These are phyloP conservation scores for Hippocampus guttulatus DNA, from an alignment of 2,113 vertebrate genomes.

Conservation along the genomic window DNA sequence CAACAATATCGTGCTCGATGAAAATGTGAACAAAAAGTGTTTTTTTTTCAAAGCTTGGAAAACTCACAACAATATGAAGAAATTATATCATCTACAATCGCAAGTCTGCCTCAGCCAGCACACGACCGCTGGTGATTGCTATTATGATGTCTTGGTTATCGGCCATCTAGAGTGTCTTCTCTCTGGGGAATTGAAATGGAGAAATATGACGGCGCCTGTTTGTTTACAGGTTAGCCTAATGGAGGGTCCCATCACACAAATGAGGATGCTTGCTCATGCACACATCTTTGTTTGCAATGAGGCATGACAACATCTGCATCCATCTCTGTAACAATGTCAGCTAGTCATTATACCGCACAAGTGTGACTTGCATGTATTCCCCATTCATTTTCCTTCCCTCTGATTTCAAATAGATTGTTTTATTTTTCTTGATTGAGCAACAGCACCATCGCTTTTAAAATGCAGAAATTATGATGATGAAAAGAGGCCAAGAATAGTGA, in stretches of 20 bases:
- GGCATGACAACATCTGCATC: conserved; percentile 33
- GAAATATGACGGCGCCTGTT: conserved; percentile 30
- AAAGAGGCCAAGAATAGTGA: conserved; percentile 14
- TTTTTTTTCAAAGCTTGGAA: conserved; percentile 33
- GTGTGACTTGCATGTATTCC: conserved; percentile 8
- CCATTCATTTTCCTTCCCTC: conserved; percentile 19
- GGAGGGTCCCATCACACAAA: conserved; percentile 38
- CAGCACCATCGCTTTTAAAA: conserved; percentile 30
- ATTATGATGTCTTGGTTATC: conserved; percentile 44
- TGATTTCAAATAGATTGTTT: conserved; percentile 30
- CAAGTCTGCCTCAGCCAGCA: conserved; percentile 39
- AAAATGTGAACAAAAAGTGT: conserved; percentile 25
- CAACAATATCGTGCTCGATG: conserved; percentile 2
- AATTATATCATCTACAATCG: conserved; percentile 33
- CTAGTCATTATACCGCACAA: conserved; percentile 28
- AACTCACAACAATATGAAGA: conserved; percentile 6
- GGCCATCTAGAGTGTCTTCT: conserved; percentile 34
- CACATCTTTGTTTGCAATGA: conserved; percentile 24
- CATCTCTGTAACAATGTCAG: conserved; percentile 36
- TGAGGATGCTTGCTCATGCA: conserved; percentile 44
- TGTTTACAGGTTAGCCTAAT: conserved; percentile 56
- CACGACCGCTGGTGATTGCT: conserved; percentile 33
- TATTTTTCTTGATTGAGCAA: conserved; percentile 25
- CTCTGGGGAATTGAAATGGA: conserved; percentile 36
- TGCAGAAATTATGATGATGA: conserved; percentile 39